Base-by-base conservation (phyloP, 2,113 vertebrate species). In the Syngnathus typhle region DNA sequence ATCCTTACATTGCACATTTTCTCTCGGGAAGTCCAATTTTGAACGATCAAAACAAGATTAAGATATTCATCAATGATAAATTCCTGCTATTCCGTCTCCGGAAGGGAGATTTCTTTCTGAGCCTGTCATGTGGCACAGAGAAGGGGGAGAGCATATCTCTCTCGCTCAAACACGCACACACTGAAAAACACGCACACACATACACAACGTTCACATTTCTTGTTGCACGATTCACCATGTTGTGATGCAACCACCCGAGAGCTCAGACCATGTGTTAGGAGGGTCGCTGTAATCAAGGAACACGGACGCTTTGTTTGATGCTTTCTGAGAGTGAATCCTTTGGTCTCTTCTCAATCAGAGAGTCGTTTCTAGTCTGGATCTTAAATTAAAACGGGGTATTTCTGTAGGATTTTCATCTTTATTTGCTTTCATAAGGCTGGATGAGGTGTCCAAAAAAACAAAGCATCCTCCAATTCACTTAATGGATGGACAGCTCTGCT, bases 401-500 rank as follows among this genome's bases (percentile, higher is more conserved):
- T 16, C 16, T 62, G n/a, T 23, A 27, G 27, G 60, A 12, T 27
- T 44, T 23, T 44, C 7, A 16, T 62, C 39, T 44, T 6, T 3
- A n/a, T 62, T 43, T 62, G 12, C 60, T 62, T 62, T 44, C 12
- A 12, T 9, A 7, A 62, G 41, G 21, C 8, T n/a, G 36, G 70
- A 73, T 43, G 39, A 69, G 73, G 68, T 76, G 69, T 80, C 64
- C 47, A 70, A 63, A 83, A 56, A 79, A 84, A 65, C 36, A 77
- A 84, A 65, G 47, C 70, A 66, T 70, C 49, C 54, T 39, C 54
- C 64, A 71, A 62, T 70, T 72, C 68, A 77, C 74, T 71, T 67
- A 64, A 80, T 82, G 86, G 79, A 93, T 91, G 93, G 27, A 93
- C 91, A 90, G 90, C 84, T 84, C 75, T 84, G 83, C 90, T 80